Evolutionary conservation across 2,888 invertebrate species (phyloP).

Genomic region (Monopis laevigella): DNA sequence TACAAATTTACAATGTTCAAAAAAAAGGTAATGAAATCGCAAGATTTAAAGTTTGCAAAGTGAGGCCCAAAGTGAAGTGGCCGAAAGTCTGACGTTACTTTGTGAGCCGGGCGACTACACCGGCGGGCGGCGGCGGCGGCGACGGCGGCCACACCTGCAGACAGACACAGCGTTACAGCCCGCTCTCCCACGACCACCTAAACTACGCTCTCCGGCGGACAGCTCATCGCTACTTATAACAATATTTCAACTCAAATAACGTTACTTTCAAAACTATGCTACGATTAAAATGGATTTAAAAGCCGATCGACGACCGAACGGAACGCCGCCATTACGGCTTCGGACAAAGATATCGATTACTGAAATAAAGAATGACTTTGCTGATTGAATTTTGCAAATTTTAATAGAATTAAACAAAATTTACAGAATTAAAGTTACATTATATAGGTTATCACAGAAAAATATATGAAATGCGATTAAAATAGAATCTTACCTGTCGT

Average conservation of each 20-base stretch:
- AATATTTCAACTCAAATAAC: conserved; percentile 26
- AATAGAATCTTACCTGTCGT: conserved; percentile 72
- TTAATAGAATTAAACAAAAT: no score
- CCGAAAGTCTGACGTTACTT: conserved; percentile 62
- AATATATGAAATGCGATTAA: no score
- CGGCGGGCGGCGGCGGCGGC: conserved; percentile 60
- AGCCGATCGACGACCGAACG: conserved; percentile 46
- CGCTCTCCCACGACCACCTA: conserved; percentile 24
- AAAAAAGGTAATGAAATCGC: conserved; percentile 59
- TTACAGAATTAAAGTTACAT: background rate
- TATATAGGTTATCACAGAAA: background rate
- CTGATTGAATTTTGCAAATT: background rate
- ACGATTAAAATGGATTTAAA: conserved; percentile 49
- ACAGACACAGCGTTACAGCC: conserved; percentile 64
- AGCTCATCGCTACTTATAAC: conserved; percentile 1
- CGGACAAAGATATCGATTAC: conserved; percentile 27
- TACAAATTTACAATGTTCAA: conserved; percentile 53
- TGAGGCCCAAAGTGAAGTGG: conserved; percentile 67
- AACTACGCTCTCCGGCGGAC: conserved; percentile 22
- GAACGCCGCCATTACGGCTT: conserved; percentile 54
- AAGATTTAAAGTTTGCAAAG: no score
- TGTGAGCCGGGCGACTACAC: conserved; percentile 63
- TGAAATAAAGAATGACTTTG: conserved; percentile 13
- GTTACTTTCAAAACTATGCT: conserved; percentile 53
- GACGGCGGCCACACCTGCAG: conserved; percentile 67